Base-by-base conservation (phyloP, 2,888 invertebrate species). In the Choristoneura rosaceana region DNA sequence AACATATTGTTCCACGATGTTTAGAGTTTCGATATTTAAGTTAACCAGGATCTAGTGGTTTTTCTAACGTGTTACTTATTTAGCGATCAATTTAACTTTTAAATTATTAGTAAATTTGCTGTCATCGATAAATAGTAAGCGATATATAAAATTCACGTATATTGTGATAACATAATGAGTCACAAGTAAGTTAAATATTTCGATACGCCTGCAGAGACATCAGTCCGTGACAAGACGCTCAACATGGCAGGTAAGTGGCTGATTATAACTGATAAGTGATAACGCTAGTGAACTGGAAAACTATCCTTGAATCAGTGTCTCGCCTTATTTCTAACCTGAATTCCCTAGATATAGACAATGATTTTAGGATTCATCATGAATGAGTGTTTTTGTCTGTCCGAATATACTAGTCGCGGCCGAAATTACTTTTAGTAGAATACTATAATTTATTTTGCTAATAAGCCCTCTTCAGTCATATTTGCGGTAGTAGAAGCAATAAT, bases 161-260 rank as follows among this genome's bases (percentile, higher is more conserved):
- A 34, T 33, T 10, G 9, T 62, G 71, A 71, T 71, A 70, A 61
- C 52, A 47, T 12, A 17, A 34, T 71, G 74, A 69, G 66, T 74
- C 71, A 74, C 41, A 47, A 47, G 52, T 61, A 14, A 47, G 71
- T 69, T 79, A 79, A 82, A 84, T 80, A 79, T 75, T 76, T 78
- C 75, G 73, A 68, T 66, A 70, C 73, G 74, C 69, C 45, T 69
- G 74, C 62, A 66, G 60, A 58, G 74, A 38, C 75, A 76, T 77
- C 80, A 81, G 83, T 84, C 70, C 73, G 77, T 78, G 74, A 71
- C 71, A 71, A 77, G 73, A 78, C 79, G 50, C 70, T 71, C 78
- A 78, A 78, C 76, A 86, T 86, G 86, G 84, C 85, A 83, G 86
- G 86, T 86, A 76, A 84, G 86, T 80, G 75, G 69, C 45, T 70